phyloP scores from a whole-genome alignment of 1,140 invertebrate species.

The Macrobrachium rosenbergii region DNA sequence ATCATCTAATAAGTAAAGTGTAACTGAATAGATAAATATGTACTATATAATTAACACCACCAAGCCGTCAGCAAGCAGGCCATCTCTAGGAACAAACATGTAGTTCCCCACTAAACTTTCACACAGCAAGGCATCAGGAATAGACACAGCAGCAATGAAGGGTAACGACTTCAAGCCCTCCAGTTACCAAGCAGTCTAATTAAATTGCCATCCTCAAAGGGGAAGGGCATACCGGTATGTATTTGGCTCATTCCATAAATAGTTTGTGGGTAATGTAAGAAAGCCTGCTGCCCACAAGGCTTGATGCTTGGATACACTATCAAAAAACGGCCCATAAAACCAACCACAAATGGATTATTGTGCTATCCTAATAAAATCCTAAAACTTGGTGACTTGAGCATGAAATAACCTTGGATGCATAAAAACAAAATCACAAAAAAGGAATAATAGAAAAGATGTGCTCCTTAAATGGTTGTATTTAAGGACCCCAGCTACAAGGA shows the following conservation, averaged over 20 bases:
- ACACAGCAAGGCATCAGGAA: slow-evolving; percentile 29
- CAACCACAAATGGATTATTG: slow-evolving; percentile 17
- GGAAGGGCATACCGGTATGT: slow-evolving; percentile 8
- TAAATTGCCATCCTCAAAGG: background rate
- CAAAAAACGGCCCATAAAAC: slow-evolving; percentile 57
- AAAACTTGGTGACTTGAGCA: background rate
- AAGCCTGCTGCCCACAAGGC: slow-evolving; percentile 51
- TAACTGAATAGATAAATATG: slow-evolving; percentile 64
- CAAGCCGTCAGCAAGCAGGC: slow-evolving; percentile 62
- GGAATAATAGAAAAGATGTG: slow-evolving; percentile 1
- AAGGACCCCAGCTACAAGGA: background rate
- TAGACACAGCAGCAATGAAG: no score
- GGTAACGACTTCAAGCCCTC: no score
- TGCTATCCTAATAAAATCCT: no score
- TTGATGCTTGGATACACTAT: slow-evolving; percentile 59
- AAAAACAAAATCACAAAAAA: slow-evolving; percentile 3
- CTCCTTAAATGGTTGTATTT: background rate
- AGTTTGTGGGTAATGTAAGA: slow-evolving; percentile 36
- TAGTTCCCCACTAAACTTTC: slow-evolving; percentile 24
- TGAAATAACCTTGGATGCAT: background rate
- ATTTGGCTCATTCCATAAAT: slow-evolving; percentile 30
- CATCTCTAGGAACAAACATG: slow-evolving; percentile 57
- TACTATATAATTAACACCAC: slow-evolving; percentile 63
- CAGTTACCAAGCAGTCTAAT: no score
- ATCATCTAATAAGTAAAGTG: slow-evolving; percentile 52